A percentile compares a stretch with the other conserved stretches of the same genome.
phyloP scores from a whole-genome alignment of 2,888 invertebrate species.

The Pyrrhia umbra region DNA sequence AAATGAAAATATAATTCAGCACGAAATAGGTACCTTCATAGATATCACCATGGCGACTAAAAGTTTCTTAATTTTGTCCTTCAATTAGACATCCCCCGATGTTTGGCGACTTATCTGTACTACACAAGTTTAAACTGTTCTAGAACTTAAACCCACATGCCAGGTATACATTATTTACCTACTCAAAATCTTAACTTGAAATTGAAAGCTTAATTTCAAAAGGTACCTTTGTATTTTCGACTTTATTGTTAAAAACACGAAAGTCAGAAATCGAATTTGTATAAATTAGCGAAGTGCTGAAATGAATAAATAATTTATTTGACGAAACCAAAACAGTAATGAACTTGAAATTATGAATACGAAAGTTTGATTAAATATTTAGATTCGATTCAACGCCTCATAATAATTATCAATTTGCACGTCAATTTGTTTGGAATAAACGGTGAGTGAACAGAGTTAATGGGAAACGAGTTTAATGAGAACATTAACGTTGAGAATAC shows the following conservation, averaged over 20 bases:
- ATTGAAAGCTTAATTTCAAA: constrained; percentile 28
- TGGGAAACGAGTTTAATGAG: constrained; percentile 11
- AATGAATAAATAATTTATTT: constrained; percentile 47
- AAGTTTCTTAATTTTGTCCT: background rate
- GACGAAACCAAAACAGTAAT: constrained; percentile 37
- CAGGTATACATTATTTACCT: constrained; percentile 23
- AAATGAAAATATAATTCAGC: background rate
- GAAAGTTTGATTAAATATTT: constrained; percentile 51
- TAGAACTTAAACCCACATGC: constrained; percentile 25
- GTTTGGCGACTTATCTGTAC: background rate
- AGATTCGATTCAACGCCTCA: constrained; percentile 42
- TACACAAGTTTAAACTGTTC: constrained; percentile 42
- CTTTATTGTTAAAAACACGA: constrained; percentile 7
- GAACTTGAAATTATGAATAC: constrained; percentile 55
- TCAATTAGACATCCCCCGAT: background rate
- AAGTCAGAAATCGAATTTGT: constrained; percentile 25
- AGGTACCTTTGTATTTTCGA: constrained; percentile 4
- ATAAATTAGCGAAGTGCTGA: constrained; percentile 32
- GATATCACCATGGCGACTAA: too few species aligned
- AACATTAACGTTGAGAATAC: constrained; percentile 2
- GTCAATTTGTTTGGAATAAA: constrained; percentile 49
- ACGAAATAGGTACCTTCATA: background rate
- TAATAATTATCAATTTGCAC: constrained; percentile 50
- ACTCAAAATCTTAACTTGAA: constrained; percentile 31
- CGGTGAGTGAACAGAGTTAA: constrained; percentile 17